These are phyloP conservation scores for Crioceris asparagi DNA, from an alignment of 2,888 invertebrate genomes.

Conservation along the genomic window DNA sequence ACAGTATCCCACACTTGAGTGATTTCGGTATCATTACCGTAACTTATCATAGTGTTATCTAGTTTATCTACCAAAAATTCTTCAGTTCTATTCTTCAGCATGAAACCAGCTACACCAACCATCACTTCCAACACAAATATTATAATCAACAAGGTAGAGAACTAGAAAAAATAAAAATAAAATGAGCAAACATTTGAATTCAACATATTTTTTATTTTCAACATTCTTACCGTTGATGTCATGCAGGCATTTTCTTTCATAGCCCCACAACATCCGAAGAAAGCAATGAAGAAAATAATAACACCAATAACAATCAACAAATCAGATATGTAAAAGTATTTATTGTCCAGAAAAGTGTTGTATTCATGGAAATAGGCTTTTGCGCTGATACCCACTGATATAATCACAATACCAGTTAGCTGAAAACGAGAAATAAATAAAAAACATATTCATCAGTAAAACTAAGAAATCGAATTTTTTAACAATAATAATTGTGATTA, in stretches of 20 bases:
- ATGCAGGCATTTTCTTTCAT: slow-evolving; percentile 89
- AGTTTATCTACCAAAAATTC: slow-evolving; percentile 53
- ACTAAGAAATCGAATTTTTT: no score
- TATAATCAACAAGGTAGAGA: slow-evolving; percentile 61
- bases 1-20: slow-evolving; percentile 66
- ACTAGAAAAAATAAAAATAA: slow-evolving; percentile 41
- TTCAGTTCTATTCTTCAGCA: slow-evolving; percentile 58
- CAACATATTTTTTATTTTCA: slow-evolving; percentile 1
- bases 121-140: slow-evolving; percentile 75
- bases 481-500: no score
- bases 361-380: slow-evolving; percentile 64
- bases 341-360: slow-evolving; percentile 66
- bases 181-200: slow-evolving; percentile 1
- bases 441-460: no score
- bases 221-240: slow-evolving; percentile 69
- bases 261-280: slow-evolving; percentile 94
- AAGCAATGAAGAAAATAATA: slow-evolving; percentile 79
- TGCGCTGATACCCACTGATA: slow-evolving; percentile 71
- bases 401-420: slow-evolving; percentile 76
- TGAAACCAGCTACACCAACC: slow-evolving; percentile 69
- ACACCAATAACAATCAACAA: slow-evolving; percentile 77
- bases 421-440: slow-evolving; percentile 40
- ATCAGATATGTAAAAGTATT: slow-evolving; percentile 73
- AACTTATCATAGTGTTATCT: slow-evolving; percentile 56
- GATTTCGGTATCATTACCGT: slow-evolving; percentile 40